Evolutionary conservation across 2,888 invertebrate species (phyloP), one percentile per base, ranked within the genome.

Genomic region (Anoncus sp.): DNA sequence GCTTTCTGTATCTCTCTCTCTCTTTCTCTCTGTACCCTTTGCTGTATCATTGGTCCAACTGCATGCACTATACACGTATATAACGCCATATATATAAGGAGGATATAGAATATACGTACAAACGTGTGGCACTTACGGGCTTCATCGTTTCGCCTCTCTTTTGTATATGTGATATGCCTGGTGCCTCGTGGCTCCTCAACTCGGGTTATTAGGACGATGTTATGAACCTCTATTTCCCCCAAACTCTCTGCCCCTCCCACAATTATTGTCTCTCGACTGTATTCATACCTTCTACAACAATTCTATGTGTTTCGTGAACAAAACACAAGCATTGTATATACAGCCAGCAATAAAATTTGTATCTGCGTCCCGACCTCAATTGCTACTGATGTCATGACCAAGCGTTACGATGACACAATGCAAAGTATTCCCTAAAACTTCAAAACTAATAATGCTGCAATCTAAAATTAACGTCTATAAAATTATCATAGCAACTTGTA

Each of bases 131-230:
- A 62, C 55, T 72, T 27, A 24, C 38, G 47, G 18, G 72, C 66
- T 77, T 73, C 62, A 67, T 73, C 62, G 76, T 72, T 55, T 65
- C 70, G 65, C 31, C 63, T 70, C 47, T 47, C 10, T 51, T 35
- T 24, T 66, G 27, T 63, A 24, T 12, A 20, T 1, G 24, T 22
- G 22, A 38, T 55, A 67, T 22, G 18, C 72, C 53, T 18, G 45
- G 22, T 53, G 53, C 59, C 45, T 22, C 49, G 47, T 57, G 31
- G n/a, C n/a, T 55, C 62, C 63, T 53, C 69, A 31, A 51, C 77
- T 59, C 53, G 40, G 74, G 75, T 75, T 78, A 75, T 75, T 75
- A 78, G 73, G 51, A 67, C 55, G 57, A 62, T 63, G 55, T 62
- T 72, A 71, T 55, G 57, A 47, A 49, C 35, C 47, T 18, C 43